Evolutionary conservation across 2,797 vertebrate genomes (phyloP).

Genomic region (Philypnodon macrostomus): DNA sequence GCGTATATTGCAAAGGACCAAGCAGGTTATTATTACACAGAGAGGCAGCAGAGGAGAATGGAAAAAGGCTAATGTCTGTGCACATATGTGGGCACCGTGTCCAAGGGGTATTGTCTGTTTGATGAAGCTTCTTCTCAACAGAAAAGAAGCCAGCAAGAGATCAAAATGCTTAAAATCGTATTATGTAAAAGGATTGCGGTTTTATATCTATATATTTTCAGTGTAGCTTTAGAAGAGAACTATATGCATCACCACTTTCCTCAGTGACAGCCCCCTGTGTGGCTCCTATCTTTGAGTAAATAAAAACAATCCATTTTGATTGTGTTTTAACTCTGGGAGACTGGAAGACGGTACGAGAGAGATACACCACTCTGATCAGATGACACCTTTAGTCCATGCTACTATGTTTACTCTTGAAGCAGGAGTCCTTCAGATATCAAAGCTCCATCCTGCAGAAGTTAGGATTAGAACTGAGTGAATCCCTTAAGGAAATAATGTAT

Average conservation of each 20-base stretch:
- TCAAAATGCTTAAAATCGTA: conserved; percentile 33
- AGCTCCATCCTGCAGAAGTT: no score
- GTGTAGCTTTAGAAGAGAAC: conserved; percentile 28
- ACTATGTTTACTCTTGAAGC: no score
- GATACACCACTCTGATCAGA: background rate
- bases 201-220: conserved; percentile 31
- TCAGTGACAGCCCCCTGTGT: conserved; percentile 21
- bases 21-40: conserved; percentile 53
- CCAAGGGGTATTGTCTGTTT: conserved; percentile 50
- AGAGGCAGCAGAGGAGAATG: conserved; percentile 34
- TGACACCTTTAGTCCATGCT: no score
- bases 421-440: no score
- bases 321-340: conserved; percentile 15
- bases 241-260: conserved; percentile 22
- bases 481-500: no score
- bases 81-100: conserved; percentile 47
- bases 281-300: conserved; percentile 31
- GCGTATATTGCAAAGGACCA: conserved; percentile 33
- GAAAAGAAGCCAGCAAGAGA: conserved; percentile 26
- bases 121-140: conserved; percentile 46
- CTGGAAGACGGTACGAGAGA: conserved; percentile 14
- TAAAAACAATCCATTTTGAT: conserved; percentile 13
- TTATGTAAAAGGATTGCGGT: conserved; percentile 49
- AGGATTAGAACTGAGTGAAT: no score
- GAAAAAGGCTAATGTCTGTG: conserved; percentile 53